phyloP scores from a whole-genome alignment of 1,140 invertebrate genomes.

The Rhagoletis pomonella region DNA sequence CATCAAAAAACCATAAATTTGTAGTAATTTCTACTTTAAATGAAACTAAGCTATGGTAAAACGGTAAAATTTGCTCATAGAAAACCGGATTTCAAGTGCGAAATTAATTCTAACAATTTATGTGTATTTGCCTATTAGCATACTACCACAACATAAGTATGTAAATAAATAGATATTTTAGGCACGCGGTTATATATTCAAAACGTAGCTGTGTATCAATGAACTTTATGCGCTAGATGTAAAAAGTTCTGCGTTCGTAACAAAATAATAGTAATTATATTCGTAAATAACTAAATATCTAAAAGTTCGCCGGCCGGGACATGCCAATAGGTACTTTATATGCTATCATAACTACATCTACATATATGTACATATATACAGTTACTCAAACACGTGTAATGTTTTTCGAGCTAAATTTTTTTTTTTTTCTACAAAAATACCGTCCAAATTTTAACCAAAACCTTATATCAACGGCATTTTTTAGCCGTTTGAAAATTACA shows the following conservation, averaged over 20 bases:
- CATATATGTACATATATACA: too few species aligned
- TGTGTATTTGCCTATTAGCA: constrained; percentile 1
- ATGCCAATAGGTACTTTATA: not conserved
- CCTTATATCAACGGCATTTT: too few species aligned
- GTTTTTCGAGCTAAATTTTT: too few species aligned
- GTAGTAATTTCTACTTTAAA: too few species aligned
- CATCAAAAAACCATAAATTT: too few species aligned
- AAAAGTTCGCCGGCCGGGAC: not conserved
- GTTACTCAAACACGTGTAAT: too few species aligned
- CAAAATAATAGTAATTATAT: not conserved
- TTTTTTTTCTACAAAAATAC: too few species aligned
- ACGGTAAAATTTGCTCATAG: not conserved
- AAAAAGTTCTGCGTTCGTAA: not conserved
- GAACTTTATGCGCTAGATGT: not conserved
- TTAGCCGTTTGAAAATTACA: too few species aligned
- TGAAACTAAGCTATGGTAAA: not conserved
- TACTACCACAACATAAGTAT: not conserved
- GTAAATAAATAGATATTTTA: not conserved
- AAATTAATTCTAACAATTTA: not conserved
- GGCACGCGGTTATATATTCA: not conserved
- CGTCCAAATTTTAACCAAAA: too few species aligned
- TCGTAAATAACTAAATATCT: not conserved
- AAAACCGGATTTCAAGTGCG: not conserved
- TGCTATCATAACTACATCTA: too few species aligned
- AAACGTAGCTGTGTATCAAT: not conserved